Percentiles rank a stretch among this genome's conserved stretches.
These are phyloP conservation scores for Dendrophyllia cribrosa DNA, from an alignment of 64 coral and sea anemone species.

Conservation along the genomic window DNA sequence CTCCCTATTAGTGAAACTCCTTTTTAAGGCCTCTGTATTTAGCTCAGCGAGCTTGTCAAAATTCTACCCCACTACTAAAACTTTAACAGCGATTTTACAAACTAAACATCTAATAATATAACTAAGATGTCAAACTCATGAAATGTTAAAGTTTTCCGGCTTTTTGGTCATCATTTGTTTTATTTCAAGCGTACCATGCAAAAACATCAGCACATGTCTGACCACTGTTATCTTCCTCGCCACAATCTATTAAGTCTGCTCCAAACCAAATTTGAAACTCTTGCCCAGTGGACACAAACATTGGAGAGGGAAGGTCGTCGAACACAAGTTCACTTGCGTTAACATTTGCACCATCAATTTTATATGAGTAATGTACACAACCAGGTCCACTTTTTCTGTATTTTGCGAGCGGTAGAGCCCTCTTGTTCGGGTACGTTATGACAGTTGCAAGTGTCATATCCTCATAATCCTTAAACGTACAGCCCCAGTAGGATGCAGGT, in stretches of 20 bases:
- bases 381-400: background rate
- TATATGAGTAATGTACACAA: background rate
- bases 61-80: no score
- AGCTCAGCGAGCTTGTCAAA: no score
- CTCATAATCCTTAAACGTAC: background rate
- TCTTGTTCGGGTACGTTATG: conserved; percentile 16
- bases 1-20: no score
- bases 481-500: background rate
- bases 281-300: background rate
- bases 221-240: background rate
- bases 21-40: no score
- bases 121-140: no score
- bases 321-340: background rate
- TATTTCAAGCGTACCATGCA: no score
- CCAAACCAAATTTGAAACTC: background rate
- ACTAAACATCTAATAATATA: no score
- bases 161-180: no score
- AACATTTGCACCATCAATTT: background rate
- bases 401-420: background rate
- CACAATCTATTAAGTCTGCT: background rate
- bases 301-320: background rate
- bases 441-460: background rate
- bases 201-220: no score
- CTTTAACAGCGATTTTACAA: no score
- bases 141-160: no score